Percentiles rank a stretch among this genome's conserved stretches.
These are phyloP conservation scores for Chloropsis cyanopogon DNA, from an alignment of 2,113 vertebrate genomes.

Conservation along the genomic window DNA sequence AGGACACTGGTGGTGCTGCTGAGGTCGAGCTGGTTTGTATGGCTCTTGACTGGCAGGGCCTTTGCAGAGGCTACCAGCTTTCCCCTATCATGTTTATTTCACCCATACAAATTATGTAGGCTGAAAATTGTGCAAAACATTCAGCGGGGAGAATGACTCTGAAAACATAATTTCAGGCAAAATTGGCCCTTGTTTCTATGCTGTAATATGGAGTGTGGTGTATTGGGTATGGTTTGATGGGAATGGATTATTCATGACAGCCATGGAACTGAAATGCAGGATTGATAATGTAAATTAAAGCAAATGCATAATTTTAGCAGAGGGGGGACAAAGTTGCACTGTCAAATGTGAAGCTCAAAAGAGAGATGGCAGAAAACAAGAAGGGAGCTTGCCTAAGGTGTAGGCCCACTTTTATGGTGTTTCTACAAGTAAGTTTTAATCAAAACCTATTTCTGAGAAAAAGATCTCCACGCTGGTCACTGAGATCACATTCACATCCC, in stretches of 20 bases:
- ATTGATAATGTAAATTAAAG: not conserved
- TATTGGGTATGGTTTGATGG: not conserved
- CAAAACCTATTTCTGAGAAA: not conserved
- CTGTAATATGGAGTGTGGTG: not conserved
- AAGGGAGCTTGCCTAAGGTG: not conserved
- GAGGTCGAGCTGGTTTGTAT: not conserved
- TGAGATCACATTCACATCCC: not conserved
- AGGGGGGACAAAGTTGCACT: not conserved
- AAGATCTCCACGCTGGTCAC: accelerated
- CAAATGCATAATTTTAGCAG: not conserved
- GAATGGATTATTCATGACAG: not conserved
- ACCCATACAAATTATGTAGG: not conserved
- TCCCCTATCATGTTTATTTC: not conserved
- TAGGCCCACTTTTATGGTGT: not conserved
- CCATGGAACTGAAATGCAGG: not conserved
- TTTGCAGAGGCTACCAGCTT: not conserved
- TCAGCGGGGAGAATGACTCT: not conserved
- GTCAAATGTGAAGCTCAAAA: not conserved
- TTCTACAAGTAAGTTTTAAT: not conserved
- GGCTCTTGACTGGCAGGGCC: not conserved
- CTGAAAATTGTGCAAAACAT: not conserved
- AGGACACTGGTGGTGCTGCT: not conserved
- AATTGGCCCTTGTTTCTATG: not conserved
- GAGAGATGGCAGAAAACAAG: not conserved
- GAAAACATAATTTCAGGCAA: not conserved